phyloP scores from a whole-genome alignment of 2,113 vertebrate species.

The Gobio gobio region DNA sequence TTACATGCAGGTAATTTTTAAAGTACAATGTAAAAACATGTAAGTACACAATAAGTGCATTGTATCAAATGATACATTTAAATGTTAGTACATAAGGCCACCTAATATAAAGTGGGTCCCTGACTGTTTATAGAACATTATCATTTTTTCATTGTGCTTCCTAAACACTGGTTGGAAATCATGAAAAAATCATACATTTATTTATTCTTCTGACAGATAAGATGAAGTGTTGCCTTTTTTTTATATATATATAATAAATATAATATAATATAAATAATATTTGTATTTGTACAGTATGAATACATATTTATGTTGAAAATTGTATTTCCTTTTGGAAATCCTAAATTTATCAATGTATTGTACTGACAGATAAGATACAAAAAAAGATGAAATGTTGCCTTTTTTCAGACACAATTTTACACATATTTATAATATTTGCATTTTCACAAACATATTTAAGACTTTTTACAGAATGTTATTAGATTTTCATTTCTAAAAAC shows the following conservation, averaged over 20 bases:
- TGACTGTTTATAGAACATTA: not conserved
- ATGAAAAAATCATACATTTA: not conserved
- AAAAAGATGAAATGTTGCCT: not conserved
- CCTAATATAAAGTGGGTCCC: no score
- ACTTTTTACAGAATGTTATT: not conserved
- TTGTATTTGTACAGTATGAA: not conserved
- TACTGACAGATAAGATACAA: not conserved
- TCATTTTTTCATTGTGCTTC: not conserved
- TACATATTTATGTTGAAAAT: not conserved
- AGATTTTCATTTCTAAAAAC: not conserved
- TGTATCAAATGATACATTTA: no score
- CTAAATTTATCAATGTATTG: not conserved
- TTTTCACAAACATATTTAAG: not conserved
- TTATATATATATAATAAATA: no score
- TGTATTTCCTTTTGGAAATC: not conserved
- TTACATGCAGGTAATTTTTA: no score
- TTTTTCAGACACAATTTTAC: not conserved
- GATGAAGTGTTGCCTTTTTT: not conserved
- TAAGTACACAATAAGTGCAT: no score
- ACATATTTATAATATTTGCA: not conserved
- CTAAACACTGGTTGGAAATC: not conserved
- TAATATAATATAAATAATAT: not conserved
- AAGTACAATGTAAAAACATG: no score
- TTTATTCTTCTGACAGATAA: not conserved
- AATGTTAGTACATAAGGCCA: no score